Conservation (phyloP, 2,888 invertebrate genomes). For the Megaustenia siamemsis region DNA sequence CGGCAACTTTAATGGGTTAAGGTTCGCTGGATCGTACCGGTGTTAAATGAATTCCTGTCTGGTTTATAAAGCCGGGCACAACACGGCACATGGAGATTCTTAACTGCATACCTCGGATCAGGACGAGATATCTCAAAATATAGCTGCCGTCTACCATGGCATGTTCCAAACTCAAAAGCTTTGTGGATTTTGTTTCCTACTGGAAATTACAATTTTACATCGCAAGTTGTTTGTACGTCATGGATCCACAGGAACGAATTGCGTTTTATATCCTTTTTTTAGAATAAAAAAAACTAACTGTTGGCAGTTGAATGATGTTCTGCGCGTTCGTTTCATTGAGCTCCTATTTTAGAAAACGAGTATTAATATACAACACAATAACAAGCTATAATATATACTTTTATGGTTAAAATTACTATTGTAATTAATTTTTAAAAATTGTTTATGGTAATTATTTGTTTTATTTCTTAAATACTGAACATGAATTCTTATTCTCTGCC, state of each 20-base stretch:
- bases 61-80: not conserved
- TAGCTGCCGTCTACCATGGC: not conserved
- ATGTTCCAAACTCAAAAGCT: not conserved
- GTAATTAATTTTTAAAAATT: too few relatives aligned
- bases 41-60: conserved; percentile 4
- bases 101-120: not conserved
- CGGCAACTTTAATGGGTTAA: conserved; percentile 5
- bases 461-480: too few relatives aligned
- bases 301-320: too few relatives aligned
- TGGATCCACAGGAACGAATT: conserved; percentile 46
- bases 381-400: too few relatives aligned
- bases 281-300: too few relatives aligned
- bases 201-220: conserved; percentile 50
- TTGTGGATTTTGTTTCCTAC: conserved; percentile 44
- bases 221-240: conserved; percentile 32
- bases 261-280: conserved; percentile 49
- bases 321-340: too few relatives aligned
- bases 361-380: too few relatives aligned
- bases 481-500: too few relatives aligned
- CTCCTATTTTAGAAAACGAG: too few relatives aligned
- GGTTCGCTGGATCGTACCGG: not conserved
- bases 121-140: not conserved
- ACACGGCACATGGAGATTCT: not conserved
- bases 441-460: too few relatives aligned
- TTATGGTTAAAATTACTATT: too few relatives aligned